Evolutionary conservation across 2,113 vertebrate genomes (phyloP), one percentile per base, ranked within the genome.

Genomic region (Melanocharis versteri): DNA sequence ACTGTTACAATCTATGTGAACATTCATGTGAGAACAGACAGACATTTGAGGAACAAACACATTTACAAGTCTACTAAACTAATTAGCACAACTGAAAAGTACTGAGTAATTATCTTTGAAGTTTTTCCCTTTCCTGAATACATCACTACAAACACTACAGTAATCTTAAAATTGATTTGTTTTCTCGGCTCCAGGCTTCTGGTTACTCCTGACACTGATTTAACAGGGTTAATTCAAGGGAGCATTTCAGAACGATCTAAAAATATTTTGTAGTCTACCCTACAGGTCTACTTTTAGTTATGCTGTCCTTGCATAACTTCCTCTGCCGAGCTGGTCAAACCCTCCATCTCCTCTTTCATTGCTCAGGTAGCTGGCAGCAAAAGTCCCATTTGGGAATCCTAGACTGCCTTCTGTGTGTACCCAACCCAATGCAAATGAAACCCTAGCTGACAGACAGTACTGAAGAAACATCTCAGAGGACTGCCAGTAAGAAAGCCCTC

Each of bases 101-200:
- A 37, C 33, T 60, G 65, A 93, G 65, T 84, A 79, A 82, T 66
- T 78, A 35, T 35, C 90, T 93, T 91, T 87, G 90, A 95, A 95
- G 78, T 68, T 84, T 5, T 75, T 75, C 30, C 42, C n/a, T 62
- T 56, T 71, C 27, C 33, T 75, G 42, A 73, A 66, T 22, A 8
- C 6, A 45, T 86, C 22, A 62, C 35, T 64, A 71, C 35, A 84
- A 82, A 87, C 19, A 53, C 21, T 58, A 66, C 1, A 2, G 10
- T 47, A 68, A 26, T 39, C 27, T 73, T 70, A 33, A 28, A 86
- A 90, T 0, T 66, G 4, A 68, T 80, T 81, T 92, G 24, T 68
- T 92, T 76, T 80, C 89, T 68, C 82, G 82, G 70, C 37, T 91
- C 48, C 78, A 56, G 83, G 37, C 9, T 40, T 83, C 50, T 62